These are phyloP conservation scores for Meandrusa payeni DNA, from an alignment of 2,888 invertebrate genomes.

Conservation along the genomic window DNA sequence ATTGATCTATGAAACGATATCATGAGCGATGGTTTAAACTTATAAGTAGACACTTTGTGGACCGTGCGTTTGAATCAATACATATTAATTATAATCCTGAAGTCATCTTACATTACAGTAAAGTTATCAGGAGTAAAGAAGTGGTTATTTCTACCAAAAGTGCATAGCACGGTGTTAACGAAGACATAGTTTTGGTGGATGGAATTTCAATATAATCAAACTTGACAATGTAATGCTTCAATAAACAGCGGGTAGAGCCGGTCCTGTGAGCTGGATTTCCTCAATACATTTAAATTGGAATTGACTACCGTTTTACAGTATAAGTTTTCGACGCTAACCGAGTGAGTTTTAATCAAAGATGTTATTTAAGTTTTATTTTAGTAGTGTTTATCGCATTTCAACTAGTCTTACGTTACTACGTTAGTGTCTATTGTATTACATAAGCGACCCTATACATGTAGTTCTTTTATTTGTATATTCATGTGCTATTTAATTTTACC, in stretches of 20 bases:
- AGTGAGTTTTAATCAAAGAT: conserved; percentile 80
- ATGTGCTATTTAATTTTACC: conserved; percentile 61
- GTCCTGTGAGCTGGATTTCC: conserved; percentile 56
- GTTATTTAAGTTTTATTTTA: conserved; percentile 73
- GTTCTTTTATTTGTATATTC: conserved; percentile 69
- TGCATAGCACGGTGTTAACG: too few relatives aligned
- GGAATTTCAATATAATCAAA: background rate
- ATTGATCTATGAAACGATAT: too few relatives aligned
- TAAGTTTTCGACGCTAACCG: conserved; percentile 66
- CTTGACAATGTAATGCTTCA: too few relatives aligned
- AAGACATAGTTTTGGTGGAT: too few relatives aligned
- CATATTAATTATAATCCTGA: too few relatives aligned
- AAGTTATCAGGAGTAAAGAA: too few relatives aligned
- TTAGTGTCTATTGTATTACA: conserved; percentile 67
- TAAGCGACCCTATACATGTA: conserved; percentile 61
- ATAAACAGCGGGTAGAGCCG: conserved; percentile 30
- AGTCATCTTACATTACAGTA: too few relatives aligned
- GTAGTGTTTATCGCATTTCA: conserved; percentile 79
- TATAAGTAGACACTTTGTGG: too few relatives aligned
- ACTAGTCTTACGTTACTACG: conserved; percentile 77
- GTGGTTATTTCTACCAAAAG: too few relatives aligned
- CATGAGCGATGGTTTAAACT: too few relatives aligned
- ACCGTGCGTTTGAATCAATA: too few relatives aligned
- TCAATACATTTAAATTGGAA: conserved; percentile 64
- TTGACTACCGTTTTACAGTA: conserved; percentile 64